These are phyloP conservation scores for Unio pictorum DNA, from an alignment of 2,888 invertebrate species.

Conservation along the genomic window DNA sequence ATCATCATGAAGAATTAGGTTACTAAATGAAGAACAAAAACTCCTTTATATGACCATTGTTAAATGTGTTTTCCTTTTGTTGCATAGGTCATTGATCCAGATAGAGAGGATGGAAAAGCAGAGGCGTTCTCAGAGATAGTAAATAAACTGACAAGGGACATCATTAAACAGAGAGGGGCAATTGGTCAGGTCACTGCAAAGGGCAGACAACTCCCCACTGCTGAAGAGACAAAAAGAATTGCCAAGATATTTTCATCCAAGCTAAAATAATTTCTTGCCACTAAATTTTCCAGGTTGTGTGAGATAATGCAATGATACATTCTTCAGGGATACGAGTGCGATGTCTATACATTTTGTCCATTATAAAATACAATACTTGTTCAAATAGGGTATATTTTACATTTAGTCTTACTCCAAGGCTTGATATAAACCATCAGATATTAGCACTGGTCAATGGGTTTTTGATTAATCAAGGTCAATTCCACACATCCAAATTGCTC, in stretches of 20 bases:
- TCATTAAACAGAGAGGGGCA: neutral
- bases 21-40: neutral
- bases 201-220: conserved; percentile 53
- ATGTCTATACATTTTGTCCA: no score
- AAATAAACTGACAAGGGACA: conserved; percentile 30
- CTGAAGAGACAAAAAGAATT: conserved; percentile 64
- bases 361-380: no score
- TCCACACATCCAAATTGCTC: no score
- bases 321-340: no score
- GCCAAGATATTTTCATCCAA: conserved; percentile 65
- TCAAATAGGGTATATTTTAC: no score
- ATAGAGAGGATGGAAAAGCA: conserved; percentile 29
- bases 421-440: no score
- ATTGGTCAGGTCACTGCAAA: conserved; percentile 39
- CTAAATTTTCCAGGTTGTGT: no score
- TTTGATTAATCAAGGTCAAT: no score
- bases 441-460: no score
- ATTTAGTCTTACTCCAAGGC: no score
- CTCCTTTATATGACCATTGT: neutral
- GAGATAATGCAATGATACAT: no score
- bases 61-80: neutral
- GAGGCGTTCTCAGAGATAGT: conserved; percentile 42
- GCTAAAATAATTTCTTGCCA: conserved; percentile 6
- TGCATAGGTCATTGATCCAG: conserved; percentile 11
- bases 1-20: neutral